Conservation (phyloP, 2,113 vertebrate species). For the Phainopepla nitens region DNA sequence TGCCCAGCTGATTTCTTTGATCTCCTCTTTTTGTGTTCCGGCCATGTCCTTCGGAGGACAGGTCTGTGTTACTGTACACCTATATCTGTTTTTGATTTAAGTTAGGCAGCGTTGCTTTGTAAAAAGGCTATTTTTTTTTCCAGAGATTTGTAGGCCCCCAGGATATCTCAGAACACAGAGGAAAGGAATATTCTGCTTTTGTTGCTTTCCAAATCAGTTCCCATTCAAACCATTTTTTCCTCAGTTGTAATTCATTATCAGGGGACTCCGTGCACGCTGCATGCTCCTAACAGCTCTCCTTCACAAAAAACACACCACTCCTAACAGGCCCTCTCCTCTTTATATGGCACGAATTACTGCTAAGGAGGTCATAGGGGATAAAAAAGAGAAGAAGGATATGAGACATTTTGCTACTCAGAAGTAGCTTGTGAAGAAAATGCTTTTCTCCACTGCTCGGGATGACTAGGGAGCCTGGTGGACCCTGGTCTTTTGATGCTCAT, state of each 20-base stretch:
- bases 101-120: background rate
- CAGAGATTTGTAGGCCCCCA: slow-evolving; percentile 27
- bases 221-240: background rate
- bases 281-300: background rate
- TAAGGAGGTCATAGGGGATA: background rate
- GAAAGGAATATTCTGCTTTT: slow-evolving; percentile 1
- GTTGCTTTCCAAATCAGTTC: background rate
- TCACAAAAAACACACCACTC: background rate
- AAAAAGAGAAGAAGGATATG: background rate
- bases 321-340: background rate
- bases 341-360: background rate
- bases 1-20: slow-evolving; percentile 62
- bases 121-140: slow-evolving; percentile 20
- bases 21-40: background rate
- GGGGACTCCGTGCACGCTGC: fast-evolving
- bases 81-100: slow-evolving; percentile 66
- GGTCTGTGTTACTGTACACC: background rate
- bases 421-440: background rate
- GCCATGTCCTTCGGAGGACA: slow-evolving; percentile 13
- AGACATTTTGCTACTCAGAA: background rate
- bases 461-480: slow-evolving; percentile 63
- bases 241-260: background rate
- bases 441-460: background rate
- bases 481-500: slow-evolving; percentile 12
- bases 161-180: background rate